phyloP scores from a whole-genome alignment of 2,113 vertebrate genomes.

The Gopherus flavomarginatus region DNA sequence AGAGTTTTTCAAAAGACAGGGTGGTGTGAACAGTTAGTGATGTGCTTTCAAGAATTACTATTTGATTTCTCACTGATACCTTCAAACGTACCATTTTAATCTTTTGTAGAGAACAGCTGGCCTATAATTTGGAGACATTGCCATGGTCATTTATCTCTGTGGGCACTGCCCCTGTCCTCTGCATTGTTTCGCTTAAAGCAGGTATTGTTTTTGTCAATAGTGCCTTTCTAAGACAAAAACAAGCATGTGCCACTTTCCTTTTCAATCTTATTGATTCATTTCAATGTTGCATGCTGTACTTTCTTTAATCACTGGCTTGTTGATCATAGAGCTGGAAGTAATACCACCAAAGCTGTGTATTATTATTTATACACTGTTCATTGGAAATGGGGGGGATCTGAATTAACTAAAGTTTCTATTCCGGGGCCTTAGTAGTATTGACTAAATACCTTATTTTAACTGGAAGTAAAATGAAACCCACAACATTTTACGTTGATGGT shows the following conservation, averaged over 20 bases:
- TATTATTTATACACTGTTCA: background rate
- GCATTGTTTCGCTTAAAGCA: background rate
- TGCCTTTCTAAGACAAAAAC: conserved; percentile 28
- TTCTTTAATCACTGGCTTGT: rapidly evolving
- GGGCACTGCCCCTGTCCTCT: background rate
- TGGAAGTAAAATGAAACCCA: background rate
- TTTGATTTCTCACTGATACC: background rate
- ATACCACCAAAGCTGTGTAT: background rate
- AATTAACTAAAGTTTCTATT: background rate
- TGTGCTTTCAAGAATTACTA: background rate
- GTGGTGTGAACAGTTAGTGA: background rate
- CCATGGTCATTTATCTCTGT: conserved; percentile 25
- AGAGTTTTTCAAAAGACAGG: background rate
- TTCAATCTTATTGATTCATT: background rate
- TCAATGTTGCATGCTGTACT: background rate
- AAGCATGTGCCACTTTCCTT: background rate
- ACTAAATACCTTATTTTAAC: background rate
- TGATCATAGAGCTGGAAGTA: rapidly evolving
- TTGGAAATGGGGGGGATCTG: background rate
- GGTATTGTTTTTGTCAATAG: background rate
- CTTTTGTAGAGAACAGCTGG: conserved; percentile 15
- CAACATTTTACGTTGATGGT: background rate
- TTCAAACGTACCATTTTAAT: background rate
- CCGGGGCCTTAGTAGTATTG: rapidly evolving
- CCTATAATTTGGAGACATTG: conserved; percentile 14